Base-by-base conservation (phyloP, 2,113 vertebrate species). In the Microcebus lehilahytsara region DNA sequence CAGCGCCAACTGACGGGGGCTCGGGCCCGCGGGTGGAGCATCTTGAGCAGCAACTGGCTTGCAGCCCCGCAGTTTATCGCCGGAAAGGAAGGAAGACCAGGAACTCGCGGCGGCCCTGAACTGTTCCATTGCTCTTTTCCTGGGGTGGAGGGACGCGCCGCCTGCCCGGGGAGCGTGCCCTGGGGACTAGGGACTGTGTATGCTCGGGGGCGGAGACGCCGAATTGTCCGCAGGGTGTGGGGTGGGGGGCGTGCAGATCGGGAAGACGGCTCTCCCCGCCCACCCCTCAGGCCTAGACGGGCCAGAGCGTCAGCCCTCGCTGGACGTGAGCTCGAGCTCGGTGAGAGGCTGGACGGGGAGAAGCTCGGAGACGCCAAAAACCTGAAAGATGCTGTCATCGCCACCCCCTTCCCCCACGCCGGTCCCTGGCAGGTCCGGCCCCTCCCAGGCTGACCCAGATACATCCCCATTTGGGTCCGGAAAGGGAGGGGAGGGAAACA, bases 321-420 rank as follows among this genome's bases (percentile, higher is more conserved):
- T 17, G 67, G 75, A 81, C 22, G 58, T 56, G 34, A 95, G 81
- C 37, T 42, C 62, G 34, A 95, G 81, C 37, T 42, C 60, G 12
- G 69, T 89, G 94, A 90, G 75, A 91, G 77, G 84, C 93, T 93
- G 96, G 95, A 96, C 32, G 30, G 83, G 51, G 89, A 79, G 40
- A 83, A 95, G 51, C 89, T 85, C 86, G 9, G 79, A 64, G 97
- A 97, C 32, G 98, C 97, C 97, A 96, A 97, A 95, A 98, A 97
- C 98, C 98, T 98, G 97, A 96, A 90, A 92, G 97, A 97, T 98
- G 98, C 97, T 97, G 98, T 98, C 98, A 98, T 97, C 98, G 87
- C 97, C 96, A 91, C 77, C 96, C 91, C 93, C 66, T 69, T 32
- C 49, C 86, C 89, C 85, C 89, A 87, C 42, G 32, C 93, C 22